A percentile compares a stretch with the other conserved stretches of the same genome.
These are phyloP conservation scores for Halictus ligatus DNA, from an alignment of 2,888 invertebrate genomes.

Conservation along the genomic window DNA sequence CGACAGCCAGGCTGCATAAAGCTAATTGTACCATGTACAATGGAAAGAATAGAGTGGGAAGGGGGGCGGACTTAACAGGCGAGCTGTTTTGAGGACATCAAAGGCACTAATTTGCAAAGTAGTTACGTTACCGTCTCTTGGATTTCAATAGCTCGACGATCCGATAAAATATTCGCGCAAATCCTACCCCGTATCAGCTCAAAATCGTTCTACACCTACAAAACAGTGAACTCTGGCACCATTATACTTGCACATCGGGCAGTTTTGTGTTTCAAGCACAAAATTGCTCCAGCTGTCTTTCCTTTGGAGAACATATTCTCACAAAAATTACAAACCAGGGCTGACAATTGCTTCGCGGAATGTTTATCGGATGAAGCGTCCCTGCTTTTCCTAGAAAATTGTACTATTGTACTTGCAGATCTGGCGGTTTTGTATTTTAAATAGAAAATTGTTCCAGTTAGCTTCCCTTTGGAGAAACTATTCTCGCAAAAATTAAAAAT, in stretches of 20 bases:
- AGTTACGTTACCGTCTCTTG: neutral
- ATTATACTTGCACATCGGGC: neutral
- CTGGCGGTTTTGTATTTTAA: neutral
- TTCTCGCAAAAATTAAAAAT: too few relatives aligned
- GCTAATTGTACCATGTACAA: conserved; percentile 4
- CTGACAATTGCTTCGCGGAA: neutral
- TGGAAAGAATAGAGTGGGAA: neutral
- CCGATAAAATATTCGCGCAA: conserved; percentile 68
- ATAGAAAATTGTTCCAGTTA: neutral
- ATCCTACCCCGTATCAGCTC: conserved; percentile 37
- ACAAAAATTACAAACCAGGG: neutral
- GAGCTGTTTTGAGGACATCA: neutral
- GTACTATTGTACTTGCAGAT: neutral
- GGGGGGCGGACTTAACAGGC: neutral
- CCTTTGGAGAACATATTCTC: neutral
- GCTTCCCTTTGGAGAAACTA: neutral
- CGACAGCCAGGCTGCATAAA: neutral
- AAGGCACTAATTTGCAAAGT: conserved; percentile 6
- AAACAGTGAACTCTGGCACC: neutral
- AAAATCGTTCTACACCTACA: neutral
- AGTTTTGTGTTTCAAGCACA: neutral
- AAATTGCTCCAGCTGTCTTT: neutral
- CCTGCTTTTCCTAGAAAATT: too few relatives aligned
- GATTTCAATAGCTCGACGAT: conserved; percentile 13
- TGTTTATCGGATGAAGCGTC: neutral